These are phyloP conservation scores for Esox lucius DNA, from an alignment of 2,797 vertebrate species.

Conservation along the genomic window DNA sequence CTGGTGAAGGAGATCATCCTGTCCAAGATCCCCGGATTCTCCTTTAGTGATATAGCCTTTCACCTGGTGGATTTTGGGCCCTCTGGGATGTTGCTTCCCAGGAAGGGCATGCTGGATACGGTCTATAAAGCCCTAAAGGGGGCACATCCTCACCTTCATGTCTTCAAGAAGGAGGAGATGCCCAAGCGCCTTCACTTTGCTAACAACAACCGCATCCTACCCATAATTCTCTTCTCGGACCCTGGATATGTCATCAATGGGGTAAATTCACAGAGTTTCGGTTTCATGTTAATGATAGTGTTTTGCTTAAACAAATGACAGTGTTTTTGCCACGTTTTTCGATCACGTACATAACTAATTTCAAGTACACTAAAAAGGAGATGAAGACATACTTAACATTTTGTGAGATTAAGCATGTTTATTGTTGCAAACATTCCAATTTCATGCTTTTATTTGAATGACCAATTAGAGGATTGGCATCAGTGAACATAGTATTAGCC, in stretches of 20 bases:
- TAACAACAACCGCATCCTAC: conserved; percentile 77
- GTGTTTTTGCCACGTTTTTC: background rate
- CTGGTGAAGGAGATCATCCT: conserved; percentile 74
- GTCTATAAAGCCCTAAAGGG: conserved; percentile 81
- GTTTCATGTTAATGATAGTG: background rate
- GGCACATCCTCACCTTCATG: conserved; percentile 81
- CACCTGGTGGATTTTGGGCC: conserved; percentile 90
- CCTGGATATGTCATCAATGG: conserved; percentile 88
- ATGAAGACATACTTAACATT: background rate
- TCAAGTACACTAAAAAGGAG: background rate
- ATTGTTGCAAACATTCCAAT: background rate
- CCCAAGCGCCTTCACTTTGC: conserved; percentile 78
- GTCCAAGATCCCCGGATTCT: conserved; percentile 71
- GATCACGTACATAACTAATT: background rate
- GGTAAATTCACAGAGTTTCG: conserved; percentile 67
- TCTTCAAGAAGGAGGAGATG: conserved; percentile 87
- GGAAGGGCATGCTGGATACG: conserved; percentile 79
- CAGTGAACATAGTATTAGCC: background rate
- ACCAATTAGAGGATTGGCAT: background rate
- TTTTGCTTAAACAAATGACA: background rate
- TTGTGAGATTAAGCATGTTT: background rate
- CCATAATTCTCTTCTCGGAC: conserved; percentile 82
- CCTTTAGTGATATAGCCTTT: conserved; percentile 81
- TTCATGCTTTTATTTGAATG: background rate
- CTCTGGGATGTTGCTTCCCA: conserved; percentile 82